Evolutionary conservation across 2,113 vertebrate species (phyloP).

Genomic region (Myxocyprinus asiaticus): DNA sequence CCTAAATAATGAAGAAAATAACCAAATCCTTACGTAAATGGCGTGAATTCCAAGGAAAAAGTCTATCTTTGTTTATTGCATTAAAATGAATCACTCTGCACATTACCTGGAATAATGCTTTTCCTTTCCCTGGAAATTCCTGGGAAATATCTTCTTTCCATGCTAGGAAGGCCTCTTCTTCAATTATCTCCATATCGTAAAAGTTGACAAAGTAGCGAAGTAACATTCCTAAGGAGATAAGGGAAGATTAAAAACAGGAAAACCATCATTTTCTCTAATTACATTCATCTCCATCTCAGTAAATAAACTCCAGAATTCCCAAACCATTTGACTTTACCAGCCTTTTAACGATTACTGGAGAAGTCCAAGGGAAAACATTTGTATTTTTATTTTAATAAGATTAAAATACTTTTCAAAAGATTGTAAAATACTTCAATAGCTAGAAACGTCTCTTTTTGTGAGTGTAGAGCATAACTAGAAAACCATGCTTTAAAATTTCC

Average conservation of each 20-base stretch:
- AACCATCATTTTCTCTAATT: neutral
- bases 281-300: too few relatives aligned
- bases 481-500: too few relatives aligned
- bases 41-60: neutral
- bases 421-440: too few relatives aligned
- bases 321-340: too few relatives aligned
- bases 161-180: conserved; percentile 98
- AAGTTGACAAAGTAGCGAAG: conserved; percentile 98
- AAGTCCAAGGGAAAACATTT: too few relatives aligned
- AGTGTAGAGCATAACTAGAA: too few relatives aligned
- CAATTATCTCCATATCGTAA: conserved; percentile 99
- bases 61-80: neutral
- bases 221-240: conserved; percentile 86
- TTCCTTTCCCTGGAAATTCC: conserved; percentile 99
- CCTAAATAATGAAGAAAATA: conserved; percentile 62
- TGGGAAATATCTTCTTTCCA: conserved; percentile 99
- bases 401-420: too few relatives aligned
- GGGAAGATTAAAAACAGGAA: neutral
- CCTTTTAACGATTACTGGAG: too few relatives aligned
- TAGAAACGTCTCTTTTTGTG: too few relatives aligned
- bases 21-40: neutral
- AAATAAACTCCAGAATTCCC: too few relatives aligned
- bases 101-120: conserved; percentile 97
- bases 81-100: neutral
- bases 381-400: too few relatives aligned